A percentile compares a stretch with the other conserved stretches of the same genome.
Conservation (phyloP, 2,797 vertebrate species). For the Sebastes alutus region DNA sequence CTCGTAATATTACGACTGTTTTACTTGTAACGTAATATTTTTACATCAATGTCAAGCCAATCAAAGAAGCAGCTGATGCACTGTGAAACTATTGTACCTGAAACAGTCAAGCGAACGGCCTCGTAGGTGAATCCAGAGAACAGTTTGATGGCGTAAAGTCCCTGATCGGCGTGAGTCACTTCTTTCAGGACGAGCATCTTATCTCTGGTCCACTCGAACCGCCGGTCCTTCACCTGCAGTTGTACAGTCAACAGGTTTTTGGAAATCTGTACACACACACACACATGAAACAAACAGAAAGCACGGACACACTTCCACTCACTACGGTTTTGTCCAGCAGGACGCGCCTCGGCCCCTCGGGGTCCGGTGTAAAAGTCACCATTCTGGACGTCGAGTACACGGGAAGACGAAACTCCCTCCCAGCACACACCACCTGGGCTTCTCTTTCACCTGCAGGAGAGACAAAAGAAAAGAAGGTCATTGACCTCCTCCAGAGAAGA, state of each 20-base stretch:
- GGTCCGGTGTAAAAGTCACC: constrained; percentile 71
- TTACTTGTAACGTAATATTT: neutral
- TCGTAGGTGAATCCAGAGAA: constrained; percentile 73
- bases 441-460: constrained; percentile 64
- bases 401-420: constrained; percentile 75
- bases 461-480: neutral
- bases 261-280: neutral
- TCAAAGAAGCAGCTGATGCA: neutral
- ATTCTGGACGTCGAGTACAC: constrained; percentile 73
- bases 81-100: constrained; percentile 52
- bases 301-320: constrained; percentile 1
- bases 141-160: constrained; percentile 77
- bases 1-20: too few relatives aligned
- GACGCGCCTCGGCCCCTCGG: constrained; percentile 49
- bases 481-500: neutral
- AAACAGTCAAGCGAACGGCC: constrained; percentile 72
- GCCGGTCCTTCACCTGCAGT: constrained; percentile 73
- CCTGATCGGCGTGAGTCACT: constrained; percentile 72
- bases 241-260: neutral
- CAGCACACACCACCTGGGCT: constrained; percentile 65
- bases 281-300: neutral
- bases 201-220: constrained; percentile 78
- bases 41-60: neutral
- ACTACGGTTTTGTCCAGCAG: constrained; percentile 75
- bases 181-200: constrained; percentile 76